phyloP scores from a whole-genome alignment of 2,113 vertebrate species.

The Protobothrops flavoviridis region DNA sequence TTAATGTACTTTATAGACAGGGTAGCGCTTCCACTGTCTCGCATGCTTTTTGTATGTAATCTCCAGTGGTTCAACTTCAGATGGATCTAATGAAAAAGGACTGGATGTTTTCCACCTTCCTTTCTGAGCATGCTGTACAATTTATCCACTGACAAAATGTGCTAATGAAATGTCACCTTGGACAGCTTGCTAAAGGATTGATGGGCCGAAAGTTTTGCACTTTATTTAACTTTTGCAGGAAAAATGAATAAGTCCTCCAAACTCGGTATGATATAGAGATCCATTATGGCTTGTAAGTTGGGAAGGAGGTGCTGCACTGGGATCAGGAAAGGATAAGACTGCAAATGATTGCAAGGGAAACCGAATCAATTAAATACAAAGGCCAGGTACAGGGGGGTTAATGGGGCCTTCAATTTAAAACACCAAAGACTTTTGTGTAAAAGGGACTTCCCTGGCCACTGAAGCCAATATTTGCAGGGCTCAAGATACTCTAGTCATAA shows the following conservation, averaged over 20 bases:
- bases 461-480: not conserved
- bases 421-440: conserved; percentile 21
- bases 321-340: conserved; percentile 36
- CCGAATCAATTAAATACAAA: conserved; percentile 58
- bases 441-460: not conserved
- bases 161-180: conserved; percentile 95
- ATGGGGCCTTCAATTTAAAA: conserved; percentile 14
- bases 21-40: conserved; percentile 67
- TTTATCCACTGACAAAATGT: conserved; percentile 91
- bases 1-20: conserved; percentile 85
- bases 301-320: conserved; percentile 37
- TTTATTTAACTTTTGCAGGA: conserved; percentile 84
- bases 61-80: conserved; percentile 75
- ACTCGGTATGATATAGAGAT: conserved; percentile 71
- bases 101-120: conserved; percentile 77
- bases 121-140: conserved; percentile 74
- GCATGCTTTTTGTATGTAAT: conserved; percentile 77
- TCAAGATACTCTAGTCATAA: not conserved
- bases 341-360: conserved; percentile 27
- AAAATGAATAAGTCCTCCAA: conserved; percentile 77
- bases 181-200: conserved; percentile 85
- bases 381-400: not conserved
- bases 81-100: conserved; percentile 87
- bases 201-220: conserved; percentile 85
- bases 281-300: conserved; percentile 61